Evolutionary conservation across 1,140 invertebrate species (phyloP).

Genomic region (Drosophila littoralis): DNA sequence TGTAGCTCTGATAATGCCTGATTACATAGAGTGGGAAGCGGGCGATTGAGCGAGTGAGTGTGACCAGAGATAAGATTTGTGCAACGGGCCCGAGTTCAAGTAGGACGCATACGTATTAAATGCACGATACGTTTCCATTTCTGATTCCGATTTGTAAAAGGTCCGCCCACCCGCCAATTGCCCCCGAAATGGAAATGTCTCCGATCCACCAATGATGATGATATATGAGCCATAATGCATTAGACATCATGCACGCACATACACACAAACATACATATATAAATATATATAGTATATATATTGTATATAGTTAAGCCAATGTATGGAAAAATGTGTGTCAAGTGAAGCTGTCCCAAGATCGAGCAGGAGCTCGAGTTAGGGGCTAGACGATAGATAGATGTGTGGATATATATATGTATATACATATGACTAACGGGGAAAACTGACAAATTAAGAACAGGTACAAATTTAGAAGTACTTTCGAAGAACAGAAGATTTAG

Average conservation of each 20-base stretch:
- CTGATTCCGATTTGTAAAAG: conserved; percentile 20
- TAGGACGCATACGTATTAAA: conserved; percentile 44
- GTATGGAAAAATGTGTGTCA: conserved; percentile 9
- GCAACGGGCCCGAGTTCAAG: conserved; percentile 71
- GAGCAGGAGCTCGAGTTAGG: not conserved
- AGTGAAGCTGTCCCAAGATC: conserved; percentile 11
- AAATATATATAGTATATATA: no score
- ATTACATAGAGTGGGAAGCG: conserved; percentile 46
- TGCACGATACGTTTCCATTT: conserved; percentile 34
- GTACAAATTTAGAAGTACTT: no score
- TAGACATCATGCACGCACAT: not conserved
- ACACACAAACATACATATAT: no score
- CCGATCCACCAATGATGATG: conserved; percentile 16
- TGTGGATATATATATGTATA: no score
- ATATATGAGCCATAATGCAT: conserved; percentile 1
- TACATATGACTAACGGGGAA: no score
- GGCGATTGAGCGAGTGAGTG: conserved; percentile 29
- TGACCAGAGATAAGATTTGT: conserved; percentile 71
- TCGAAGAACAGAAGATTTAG: no score
- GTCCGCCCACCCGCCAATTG: conserved; percentile 3
- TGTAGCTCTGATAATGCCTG: conserved; percentile 45
- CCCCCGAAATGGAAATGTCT: not conserved
- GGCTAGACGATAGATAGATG: no score
- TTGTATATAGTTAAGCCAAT: not conserved
- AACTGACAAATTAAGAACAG: no score